phyloP scores from a whole-genome alignment of 2,888 invertebrate genomes.

The Drosophila multiciliata region DNA sequence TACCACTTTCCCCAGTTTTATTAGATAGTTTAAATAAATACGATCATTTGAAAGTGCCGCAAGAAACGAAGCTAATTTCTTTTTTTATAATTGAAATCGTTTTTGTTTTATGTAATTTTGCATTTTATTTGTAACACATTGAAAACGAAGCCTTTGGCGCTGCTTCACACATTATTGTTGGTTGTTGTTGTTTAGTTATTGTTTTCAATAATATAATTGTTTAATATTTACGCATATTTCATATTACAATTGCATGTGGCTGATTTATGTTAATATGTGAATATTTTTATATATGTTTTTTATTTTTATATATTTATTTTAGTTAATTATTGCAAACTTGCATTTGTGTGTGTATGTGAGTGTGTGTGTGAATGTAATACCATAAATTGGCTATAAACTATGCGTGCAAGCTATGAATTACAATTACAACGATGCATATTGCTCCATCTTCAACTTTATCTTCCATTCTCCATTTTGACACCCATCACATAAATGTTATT shows the following conservation, averaged over 20 bases:
- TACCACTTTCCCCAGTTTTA: slow-evolving; percentile 12
- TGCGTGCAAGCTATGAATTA: slow-evolving; percentile 36
- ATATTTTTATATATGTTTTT: slow-evolving; percentile 19
- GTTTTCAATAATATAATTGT: slow-evolving; percentile 35
- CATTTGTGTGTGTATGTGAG: slow-evolving; percentile 17
- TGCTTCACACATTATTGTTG: slow-evolving; percentile 53
- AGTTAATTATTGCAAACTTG: slow-evolving; percentile 30
- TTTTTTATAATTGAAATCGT: neutral
- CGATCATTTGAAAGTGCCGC: slow-evolving; percentile 13
- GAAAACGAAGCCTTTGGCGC: slow-evolving; percentile 76
- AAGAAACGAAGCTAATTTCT: neutral
- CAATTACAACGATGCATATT: slow-evolving; percentile 34
- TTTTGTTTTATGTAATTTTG: slow-evolving; percentile 46
- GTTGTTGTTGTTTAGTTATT: slow-evolving; percentile 32
- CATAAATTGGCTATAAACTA: slow-evolving; percentile 45
- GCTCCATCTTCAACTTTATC: slow-evolving; percentile 1
- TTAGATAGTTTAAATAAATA: slow-evolving; percentile 29
- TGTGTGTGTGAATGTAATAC: slow-evolving; percentile 42
- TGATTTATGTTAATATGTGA: slow-evolving; percentile 28
- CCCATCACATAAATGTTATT: slow-evolving; percentile 32
- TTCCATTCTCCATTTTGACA: slow-evolving; percentile 11
- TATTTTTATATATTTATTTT: slow-evolving; percentile 13
- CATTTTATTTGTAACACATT: slow-evolving; percentile 75
- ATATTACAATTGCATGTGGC: slow-evolving; percentile 57
- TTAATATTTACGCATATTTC: slow-evolving; percentile 49